Conservation (phyloP, 2,888 invertebrate species). For the Athrips mouffetella region DNA sequence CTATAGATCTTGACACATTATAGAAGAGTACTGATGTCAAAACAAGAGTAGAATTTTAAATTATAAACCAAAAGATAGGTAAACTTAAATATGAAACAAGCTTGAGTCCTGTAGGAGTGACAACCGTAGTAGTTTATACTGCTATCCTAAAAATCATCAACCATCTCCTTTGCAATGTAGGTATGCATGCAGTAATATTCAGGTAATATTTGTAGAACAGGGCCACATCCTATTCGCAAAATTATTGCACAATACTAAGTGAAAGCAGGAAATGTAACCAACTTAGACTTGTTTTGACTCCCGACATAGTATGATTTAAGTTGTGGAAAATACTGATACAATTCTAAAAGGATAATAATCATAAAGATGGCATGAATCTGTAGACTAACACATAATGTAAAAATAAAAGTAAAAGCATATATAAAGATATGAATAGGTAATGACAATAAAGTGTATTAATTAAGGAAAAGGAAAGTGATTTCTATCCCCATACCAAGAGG, state of each 20-base stretch:
- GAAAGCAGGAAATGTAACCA: conserved; percentile 36
- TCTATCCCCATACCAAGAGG: conserved; percentile 57
- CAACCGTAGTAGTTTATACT: too few relatives aligned
- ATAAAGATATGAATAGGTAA: not conserved
- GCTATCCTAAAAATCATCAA: too few relatives aligned
- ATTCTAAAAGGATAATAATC: not conserved
- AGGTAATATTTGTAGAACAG: not conserved
- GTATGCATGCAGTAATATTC: too few relatives aligned
- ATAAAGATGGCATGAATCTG: not conserved
- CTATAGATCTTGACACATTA: too few relatives aligned
- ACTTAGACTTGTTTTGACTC: conserved; percentile 8
- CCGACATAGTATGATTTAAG: not conserved
- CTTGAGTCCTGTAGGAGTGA: too few relatives aligned
- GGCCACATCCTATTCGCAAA: conserved; percentile 23
- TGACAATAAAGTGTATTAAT: not conserved
- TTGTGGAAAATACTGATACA: not conserved
- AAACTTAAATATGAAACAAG: too few relatives aligned
- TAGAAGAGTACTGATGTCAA: too few relatives aligned
- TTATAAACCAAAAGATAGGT: too few relatives aligned
- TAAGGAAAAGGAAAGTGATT: conserved; percentile 8
- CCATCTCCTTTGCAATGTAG: too few relatives aligned
- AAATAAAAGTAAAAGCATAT: not conserved
- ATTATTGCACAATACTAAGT: conserved; percentile 32
- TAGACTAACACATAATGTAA: not conserved
- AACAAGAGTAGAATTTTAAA: too few relatives aligned